These are phyloP conservation scores for Bryconaethiops microstoma DNA, from an alignment of 2,797 vertebrate genomes.

Conservation along the genomic window DNA sequence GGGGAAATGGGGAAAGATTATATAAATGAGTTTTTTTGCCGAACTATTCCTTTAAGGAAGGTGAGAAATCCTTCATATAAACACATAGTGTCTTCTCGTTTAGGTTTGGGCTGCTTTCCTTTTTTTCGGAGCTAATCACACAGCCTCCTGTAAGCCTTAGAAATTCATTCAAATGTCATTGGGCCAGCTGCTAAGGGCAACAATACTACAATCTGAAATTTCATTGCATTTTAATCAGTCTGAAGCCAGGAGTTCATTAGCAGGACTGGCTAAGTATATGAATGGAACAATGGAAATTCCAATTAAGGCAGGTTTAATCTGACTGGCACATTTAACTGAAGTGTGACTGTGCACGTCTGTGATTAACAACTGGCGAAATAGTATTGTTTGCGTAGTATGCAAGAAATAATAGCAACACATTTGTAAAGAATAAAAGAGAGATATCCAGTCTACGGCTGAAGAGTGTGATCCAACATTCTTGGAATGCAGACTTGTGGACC, in stretches of 20 bases:
- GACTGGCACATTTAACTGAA: constrained; percentile 31
- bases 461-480: background rate
- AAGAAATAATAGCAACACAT: constrained; percentile 22
- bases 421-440: constrained; percentile 1
- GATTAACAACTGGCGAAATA: constrained; percentile 32
- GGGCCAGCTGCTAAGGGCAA: constrained; percentile 32
- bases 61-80: background rate
- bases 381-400: constrained; percentile 23
- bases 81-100: constrained; percentile 9
- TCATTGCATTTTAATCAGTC: constrained; percentile 54
- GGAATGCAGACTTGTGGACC: constrained; percentile 6
- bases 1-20: no score
- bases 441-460: background rate
- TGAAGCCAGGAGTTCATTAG: constrained; percentile 50
- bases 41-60: background rate
- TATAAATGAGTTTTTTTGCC: no score
- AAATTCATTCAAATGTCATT: constrained; percentile 35
- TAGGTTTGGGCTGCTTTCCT: constrained; percentile 2
- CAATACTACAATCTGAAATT: constrained; percentile 50
- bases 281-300: constrained; percentile 47
- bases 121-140: constrained; percentile 27
- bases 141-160: constrained; percentile 22
- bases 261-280: constrained; percentile 38
- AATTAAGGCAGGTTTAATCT: constrained; percentile 52
- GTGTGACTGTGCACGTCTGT: constrained; percentile 7